phyloP scores from a whole-genome alignment of 2,113 vertebrate genomes.

The Gasterosteus aculeatus region DNA sequence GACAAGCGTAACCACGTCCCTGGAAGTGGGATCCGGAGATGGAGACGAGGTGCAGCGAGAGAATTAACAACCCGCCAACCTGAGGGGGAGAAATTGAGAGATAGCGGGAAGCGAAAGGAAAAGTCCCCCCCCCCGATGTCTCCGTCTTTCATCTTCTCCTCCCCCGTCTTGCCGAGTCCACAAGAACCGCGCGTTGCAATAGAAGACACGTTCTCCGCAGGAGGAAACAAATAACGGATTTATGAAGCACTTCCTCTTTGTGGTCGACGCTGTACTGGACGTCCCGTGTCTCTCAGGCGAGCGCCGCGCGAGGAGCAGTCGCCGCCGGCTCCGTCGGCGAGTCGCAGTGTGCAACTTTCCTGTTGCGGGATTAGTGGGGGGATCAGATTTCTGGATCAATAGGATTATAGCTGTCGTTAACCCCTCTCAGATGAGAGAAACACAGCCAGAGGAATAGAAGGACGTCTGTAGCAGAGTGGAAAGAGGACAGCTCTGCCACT shows the following conservation, averaged over 20 bases:
- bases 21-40: neutral
- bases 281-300: conserved; percentile 17
- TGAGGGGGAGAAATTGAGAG: conserved; percentile 45
- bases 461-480: neutral
- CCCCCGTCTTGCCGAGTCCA: conserved; percentile 46
- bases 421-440: conserved; percentile 35
- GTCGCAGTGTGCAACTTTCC: conserved; percentile 46
- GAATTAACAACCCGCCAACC: conserved; percentile 16
- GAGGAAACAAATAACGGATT: conserved; percentile 41
- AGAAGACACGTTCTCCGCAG: conserved; percentile 8
- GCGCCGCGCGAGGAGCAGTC: conserved; percentile 33
- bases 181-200: conserved; percentile 12
- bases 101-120: conserved; percentile 36
- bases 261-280: neutral
- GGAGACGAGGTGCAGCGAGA: neutral
- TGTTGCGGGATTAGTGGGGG: conserved; percentile 56
- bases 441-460: conserved; percentile 3
- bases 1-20: no score
- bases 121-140: conserved; percentile 23
- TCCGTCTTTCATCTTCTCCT: conserved; percentile 39
- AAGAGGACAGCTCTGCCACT: conserved; percentile 10
- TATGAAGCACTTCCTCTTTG: conserved; percentile 26
- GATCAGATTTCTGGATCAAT: conserved; percentile 65
- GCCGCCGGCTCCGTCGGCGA: neutral
- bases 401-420: conserved; percentile 61